Conservation (phyloP, 1,140 invertebrate genomes). For the Ostrea denselamellosa region DNA sequence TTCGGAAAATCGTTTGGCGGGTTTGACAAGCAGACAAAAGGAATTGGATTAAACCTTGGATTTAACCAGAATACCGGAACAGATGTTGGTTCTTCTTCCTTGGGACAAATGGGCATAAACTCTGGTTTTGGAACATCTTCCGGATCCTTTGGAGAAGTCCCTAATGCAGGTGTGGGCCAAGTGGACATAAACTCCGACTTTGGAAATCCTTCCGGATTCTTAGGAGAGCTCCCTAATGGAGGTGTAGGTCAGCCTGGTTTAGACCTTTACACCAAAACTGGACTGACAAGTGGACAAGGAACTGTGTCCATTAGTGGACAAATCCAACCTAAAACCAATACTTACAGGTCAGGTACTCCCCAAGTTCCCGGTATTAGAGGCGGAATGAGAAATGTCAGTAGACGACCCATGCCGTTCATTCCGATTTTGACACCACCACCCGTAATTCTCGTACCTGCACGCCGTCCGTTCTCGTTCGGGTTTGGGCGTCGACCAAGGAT, state of each 20-base stretch:
- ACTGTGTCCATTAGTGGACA: not conserved
- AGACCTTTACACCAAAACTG: not conserved
- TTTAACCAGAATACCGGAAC: not conserved
- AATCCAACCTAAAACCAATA: not conserved
- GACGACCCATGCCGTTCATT: not conserved
- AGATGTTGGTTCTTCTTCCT: not conserved
- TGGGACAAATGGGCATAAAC: not conserved
- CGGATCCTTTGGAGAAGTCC: not conserved
- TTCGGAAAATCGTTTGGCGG: not conserved
- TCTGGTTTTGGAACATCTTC: not conserved
- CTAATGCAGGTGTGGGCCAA: not conserved
- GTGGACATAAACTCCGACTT: not conserved
- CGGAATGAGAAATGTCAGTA: not conserved
- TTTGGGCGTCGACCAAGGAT: not conserved
- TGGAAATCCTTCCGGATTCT: not conserved
- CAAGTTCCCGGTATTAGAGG: not conserved
- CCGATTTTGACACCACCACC: not conserved
- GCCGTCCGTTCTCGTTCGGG: not conserved
- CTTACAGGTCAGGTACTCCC: not conserved
- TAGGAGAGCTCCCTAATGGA: not conserved
- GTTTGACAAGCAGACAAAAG: not conserved
- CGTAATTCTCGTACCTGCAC: conserved; percentile 8
- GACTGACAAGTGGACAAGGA: not conserved
- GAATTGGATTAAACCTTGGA: not conserved
- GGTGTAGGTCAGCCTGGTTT: not conserved